A percentile compares a stretch with the other conserved stretches of the same genome.
These are phyloP conservation scores for Andricus grossulariae DNA, from an alignment of 1,140 invertebrate species.

Conservation along the genomic window DNA sequence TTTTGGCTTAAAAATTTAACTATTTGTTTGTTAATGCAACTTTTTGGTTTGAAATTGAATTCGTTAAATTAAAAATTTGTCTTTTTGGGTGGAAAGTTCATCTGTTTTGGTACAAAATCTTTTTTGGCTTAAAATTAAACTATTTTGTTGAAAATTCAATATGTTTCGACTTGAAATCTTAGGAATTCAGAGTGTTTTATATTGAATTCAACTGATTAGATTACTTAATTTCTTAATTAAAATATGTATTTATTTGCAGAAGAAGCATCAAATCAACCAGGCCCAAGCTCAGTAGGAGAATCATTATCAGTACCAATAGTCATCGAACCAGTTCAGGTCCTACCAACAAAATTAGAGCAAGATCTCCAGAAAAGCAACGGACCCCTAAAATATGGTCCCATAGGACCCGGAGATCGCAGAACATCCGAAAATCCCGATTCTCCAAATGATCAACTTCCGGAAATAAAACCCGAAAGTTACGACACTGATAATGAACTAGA, in stretches of 20 bases:
- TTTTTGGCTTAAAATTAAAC: no score
- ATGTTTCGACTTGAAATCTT: no score
- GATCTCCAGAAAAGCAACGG: background rate
- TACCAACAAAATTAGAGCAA: conserved; percentile 37
- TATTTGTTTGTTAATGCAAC: no score
- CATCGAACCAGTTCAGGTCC: conserved; percentile 1
- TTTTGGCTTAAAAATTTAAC: no score
- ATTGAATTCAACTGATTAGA: no score
- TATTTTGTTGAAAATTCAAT: no score
- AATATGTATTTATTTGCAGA: conserved; percentile 32
- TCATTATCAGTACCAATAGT: conserved; percentile 6
- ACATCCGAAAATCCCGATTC: conserved; percentile 38
- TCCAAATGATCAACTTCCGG: conserved; percentile 36
- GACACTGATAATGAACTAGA: conserved; percentile 61
- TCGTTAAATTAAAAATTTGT: no score
- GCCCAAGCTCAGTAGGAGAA: conserved; percentile 13
- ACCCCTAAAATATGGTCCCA: conserved; percentile 56
- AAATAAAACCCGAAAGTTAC: conserved; percentile 35
- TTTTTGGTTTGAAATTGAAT: no score
- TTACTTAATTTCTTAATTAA: background rate
- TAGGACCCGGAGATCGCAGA: conserved; percentile 59
- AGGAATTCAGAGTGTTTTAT: no score
- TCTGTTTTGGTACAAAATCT: no score
- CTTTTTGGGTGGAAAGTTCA: no score
- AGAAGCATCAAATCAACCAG: background rate